Base-by-base conservation (phyloP, 2,888 invertebrate genomes). In the Esperia sulphurella region DNA sequence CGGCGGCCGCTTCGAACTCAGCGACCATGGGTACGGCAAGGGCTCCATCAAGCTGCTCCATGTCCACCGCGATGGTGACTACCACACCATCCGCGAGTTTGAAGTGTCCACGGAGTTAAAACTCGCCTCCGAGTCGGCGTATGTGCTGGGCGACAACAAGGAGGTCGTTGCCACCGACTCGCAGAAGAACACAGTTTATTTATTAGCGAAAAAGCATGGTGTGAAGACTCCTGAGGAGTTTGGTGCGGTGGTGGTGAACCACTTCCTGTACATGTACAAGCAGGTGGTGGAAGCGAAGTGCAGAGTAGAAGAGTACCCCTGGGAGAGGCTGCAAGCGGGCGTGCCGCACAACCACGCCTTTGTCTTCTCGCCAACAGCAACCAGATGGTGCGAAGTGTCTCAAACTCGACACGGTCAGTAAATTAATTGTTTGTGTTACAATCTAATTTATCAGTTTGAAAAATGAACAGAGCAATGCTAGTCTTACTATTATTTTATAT, bases 101-200 rank as follows among this genome's bases (percentile, higher is more conserved):
- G 95, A 95, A 81, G 94, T 89, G 47, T 83, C 91, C 63, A 95
- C 94, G 0, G 93, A 93, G 59, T 83, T 96, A 42, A 93, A 94
- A 59, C 81, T 95, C 46, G 90, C 91, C 52, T 92, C 92, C 3
- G 92, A 93, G 67, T 92, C 92, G 56, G 95, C 95, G 56, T 96
- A 95, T 75, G 79, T 93, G 0, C 70, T 90, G 55, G 94, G 94
- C n/a, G 94, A 95, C 78, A 96, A 96, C 70, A 91, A 92, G 45
- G 94, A 95, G 67, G 94, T 96, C 52, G 93, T 96, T 13, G 95
- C 95, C 9, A 95, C 95, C 0, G 95, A 95, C 68, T 94, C 95
- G 0, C 95, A 95, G 74, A 95, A 95, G 81, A 96, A 96, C 70
- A 95, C 95, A 0, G 93, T 95, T 35, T 95, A 95, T 70, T 78